Conservation (phyloP, 2,113 vertebrate species). For the Pelecanoides urinatrix region DNA sequence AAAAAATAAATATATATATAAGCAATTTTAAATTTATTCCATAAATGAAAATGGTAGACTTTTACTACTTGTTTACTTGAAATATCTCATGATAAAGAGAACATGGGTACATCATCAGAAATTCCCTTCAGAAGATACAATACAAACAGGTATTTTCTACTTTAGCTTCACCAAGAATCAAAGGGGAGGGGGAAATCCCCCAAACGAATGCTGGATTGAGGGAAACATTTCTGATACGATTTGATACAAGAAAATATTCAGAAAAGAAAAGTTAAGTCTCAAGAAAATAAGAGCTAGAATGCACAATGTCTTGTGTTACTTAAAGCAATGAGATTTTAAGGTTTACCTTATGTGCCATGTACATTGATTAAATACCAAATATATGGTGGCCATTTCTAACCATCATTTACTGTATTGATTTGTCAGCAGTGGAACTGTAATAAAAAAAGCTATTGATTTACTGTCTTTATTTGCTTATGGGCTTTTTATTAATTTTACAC, state of each 20-base stretch:
- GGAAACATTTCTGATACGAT: conserved; percentile 45
- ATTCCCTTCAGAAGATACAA: neutral
- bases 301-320: conserved; percentile 57
- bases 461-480: conserved; percentile 83
- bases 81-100: neutral
- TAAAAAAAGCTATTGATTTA: conserved; percentile 84
- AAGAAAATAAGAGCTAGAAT: conserved; percentile 43
- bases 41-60: neutral
- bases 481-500: conserved; percentile 81
- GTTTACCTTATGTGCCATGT: conserved; percentile 72
- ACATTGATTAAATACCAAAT: conserved; percentile 79
- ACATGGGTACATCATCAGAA: neutral
- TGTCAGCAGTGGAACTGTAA: conserved; percentile 75
- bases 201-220: neutral
- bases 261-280: neutral
- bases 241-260: conserved; percentile 34
- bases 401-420: conserved; percentile 84
- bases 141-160: neutral
- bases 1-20: neutral
- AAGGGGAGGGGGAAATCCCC: neutral
- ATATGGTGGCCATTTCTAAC: conserved; percentile 76
- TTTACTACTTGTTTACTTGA: neutral
- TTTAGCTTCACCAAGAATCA: neutral
- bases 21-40: neutral
- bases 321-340: conserved; percentile 66